Evolutionary conservation across 2,797 vertebrate genomes (phyloP), one percentile per base, ranked within the genome.

Genomic region (Chloroceryle amazona): DNA sequence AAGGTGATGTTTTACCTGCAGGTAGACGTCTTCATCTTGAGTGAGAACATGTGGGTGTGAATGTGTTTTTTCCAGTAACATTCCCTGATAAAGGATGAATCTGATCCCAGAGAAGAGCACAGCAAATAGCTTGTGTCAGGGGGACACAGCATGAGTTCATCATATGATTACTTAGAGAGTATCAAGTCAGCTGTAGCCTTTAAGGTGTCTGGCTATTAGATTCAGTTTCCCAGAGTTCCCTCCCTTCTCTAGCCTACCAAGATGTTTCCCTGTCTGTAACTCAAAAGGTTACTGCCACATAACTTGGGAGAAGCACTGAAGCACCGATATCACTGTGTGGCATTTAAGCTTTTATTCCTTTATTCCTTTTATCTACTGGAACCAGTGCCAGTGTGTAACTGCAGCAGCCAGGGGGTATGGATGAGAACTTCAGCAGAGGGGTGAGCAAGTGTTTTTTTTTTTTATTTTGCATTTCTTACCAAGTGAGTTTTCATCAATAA

Each of bases 1-100:
- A 94, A 94, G 78, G 71, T 82, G 86, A 22, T 76, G 33, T 71
- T 92, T 94, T 91, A 85, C 91, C 79, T 39, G 82, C 74, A 85
- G 84, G 87, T 85, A 90, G 57, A 75, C 19, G 31, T 54, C n/a
- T 74, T 83, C 54, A 9, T 23, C 73, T 49, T 35, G 17, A 72
- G 58, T 58, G 86, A 90, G 72, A 94, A 58, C 8, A 5, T 2
- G n/a, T 12, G 42, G 26, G 47, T 39, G 57, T 11, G 18, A 90
- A 84, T 26, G 39, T 82, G 41, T 67, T 95, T 82, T 55, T 85
- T 78, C 63, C 61, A 52, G 39, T 80, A 55, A 49, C 2, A 1
- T n/a, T 22, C n/a, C 23, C 41, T 19, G n/a, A 23, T 37, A 71
- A 21, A 58, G 65, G 57, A 54, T 11, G 5, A 79, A 54, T 65